Percentiles rank a stretch among this genome's conserved stretches.
Evolutionary conservation across 2,888 invertebrate genomes (phyloP).

Genomic region (Melitaea athalia): DNA sequence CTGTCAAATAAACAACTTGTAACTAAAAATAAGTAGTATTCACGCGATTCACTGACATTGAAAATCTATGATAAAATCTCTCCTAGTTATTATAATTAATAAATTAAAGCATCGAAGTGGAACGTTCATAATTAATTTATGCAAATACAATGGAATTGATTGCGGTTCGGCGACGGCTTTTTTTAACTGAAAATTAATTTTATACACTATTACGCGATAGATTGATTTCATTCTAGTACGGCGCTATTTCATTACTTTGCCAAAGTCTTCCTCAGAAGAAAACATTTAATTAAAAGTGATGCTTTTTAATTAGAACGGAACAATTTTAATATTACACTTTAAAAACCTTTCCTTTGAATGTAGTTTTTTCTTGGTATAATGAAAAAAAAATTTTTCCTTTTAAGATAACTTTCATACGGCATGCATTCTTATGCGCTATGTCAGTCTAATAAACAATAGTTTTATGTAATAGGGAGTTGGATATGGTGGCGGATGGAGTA

Average conservation of each 20-base stretch:
- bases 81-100: background rate
- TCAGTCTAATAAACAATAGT: background rate
- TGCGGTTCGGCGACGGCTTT: background rate
- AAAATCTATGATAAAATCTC: background rate
- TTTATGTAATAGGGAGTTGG: background rate
- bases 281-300: constrained; percentile 3
- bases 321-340: background rate
- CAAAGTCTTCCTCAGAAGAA: background rate
- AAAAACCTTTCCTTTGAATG: background rate
- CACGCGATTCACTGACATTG: background rate
- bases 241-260: background rate
- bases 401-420: background rate
- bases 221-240: background rate
- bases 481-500: background rate
- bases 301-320: background rate
- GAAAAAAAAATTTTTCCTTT: background rate
- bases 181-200: constrained; percentile 1
- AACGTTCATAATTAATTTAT: constrained; percentile 1
- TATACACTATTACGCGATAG: background rate
- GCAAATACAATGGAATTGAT: constrained; percentile 3
- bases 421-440: background rate
- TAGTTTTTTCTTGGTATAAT: background rate
- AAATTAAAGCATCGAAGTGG: background rate
- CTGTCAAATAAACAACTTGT: no score
- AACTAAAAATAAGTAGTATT: background rate